A percentile compares a stretch with the other conserved stretches of the same genome.
phyloP scores from a whole-genome alignment of 1,140 invertebrate species.

The Chrysopa pallens region DNA sequence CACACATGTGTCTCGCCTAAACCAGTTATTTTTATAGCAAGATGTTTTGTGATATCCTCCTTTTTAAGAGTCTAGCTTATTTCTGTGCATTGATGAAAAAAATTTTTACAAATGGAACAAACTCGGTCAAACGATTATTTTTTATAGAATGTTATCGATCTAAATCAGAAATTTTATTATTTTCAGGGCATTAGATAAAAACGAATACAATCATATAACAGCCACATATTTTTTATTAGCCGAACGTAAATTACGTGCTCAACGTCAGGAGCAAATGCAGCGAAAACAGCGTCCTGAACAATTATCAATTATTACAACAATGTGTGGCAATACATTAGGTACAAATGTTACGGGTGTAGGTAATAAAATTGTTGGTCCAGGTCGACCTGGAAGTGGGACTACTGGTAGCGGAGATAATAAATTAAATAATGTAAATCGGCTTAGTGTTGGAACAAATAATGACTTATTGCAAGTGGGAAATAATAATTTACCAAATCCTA shows the following conservation, averaged over 20 bases:
- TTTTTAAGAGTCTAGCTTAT: no score
- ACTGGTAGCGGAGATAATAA: conserved; percentile 24
- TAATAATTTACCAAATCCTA: conserved; percentile 15
- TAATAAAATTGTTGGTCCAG: conserved; percentile 16
- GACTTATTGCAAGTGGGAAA: no score
- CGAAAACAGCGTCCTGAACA: conserved; percentile 21
- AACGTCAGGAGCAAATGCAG: conserved; percentile 39
- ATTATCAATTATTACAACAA: conserved; percentile 16
- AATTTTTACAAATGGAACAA: neutral
- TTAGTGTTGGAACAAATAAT: no score
- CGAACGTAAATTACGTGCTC: conserved; percentile 69
- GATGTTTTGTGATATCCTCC: no score
- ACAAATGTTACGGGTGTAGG: conserved; percentile 2
- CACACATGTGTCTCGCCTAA: no score
- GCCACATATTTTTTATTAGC: conserved; percentile 96
- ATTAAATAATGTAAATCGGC: no score
- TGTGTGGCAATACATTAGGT: neutral
- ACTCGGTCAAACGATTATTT: no score
- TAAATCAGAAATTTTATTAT: no score
- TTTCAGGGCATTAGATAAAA: conserved; percentile 75
- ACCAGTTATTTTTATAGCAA: no score
- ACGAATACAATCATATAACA: conserved; percentile 96
- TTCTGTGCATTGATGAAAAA: neutral
- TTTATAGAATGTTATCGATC: no score
- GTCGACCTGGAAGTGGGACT: no score